These are phyloP conservation scores for Cromileptes altivelis DNA, from an alignment of 2,113 vertebrate genomes.

Conservation along the genomic window DNA sequence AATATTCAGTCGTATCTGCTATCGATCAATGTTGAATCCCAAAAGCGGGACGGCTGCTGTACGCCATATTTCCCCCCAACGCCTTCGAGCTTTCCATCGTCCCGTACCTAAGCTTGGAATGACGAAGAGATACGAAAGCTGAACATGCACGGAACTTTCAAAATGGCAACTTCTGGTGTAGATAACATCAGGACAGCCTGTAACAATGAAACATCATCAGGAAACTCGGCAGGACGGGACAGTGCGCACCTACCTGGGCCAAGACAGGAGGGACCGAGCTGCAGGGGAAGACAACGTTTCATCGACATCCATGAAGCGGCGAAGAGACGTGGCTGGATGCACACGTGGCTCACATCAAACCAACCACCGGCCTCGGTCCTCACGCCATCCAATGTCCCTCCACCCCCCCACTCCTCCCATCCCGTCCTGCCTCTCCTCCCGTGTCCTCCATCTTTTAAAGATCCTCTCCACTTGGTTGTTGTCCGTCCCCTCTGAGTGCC, in stretches of 20 bases:
- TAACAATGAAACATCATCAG: slow-evolving; percentile 28
- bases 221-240: slow-evolving; percentile 48
- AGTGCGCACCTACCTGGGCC: slow-evolving; percentile 75
- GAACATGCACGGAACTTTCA: slow-evolving; percentile 65
- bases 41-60: slow-evolving; percentile 41
- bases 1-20: not conserved
- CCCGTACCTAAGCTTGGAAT: slow-evolving; percentile 51
- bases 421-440: slow-evolving; percentile 58
- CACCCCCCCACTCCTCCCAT: slow-evolving; percentile 65
- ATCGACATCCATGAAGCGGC: slow-evolving; percentile 67
- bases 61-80: slow-evolving; percentile 68
- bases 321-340: slow-evolving; percentile 70
- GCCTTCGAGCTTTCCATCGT: slow-evolving; percentile 59
- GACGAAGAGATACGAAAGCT: slow-evolving; percentile 32
- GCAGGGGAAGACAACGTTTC: slow-evolving; percentile 63
- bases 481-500: slow-evolving; percentile 53
- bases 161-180: slow-evolving; percentile 62
- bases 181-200: slow-evolving; percentile 20
- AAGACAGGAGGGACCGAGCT: slow-evolving; percentile 51
- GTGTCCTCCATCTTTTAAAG: slow-evolving; percentile 76
- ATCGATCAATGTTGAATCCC: slow-evolving; percentile 13
- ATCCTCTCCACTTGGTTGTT: slow-evolving; percentile 63
- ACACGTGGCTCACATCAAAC: slow-evolving; percentile 81
- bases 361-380: slow-evolving; percentile 81
- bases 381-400: slow-evolving; percentile 78